Conservation (phyloP, 1,140 invertebrate species). For the Euwallacea fornicatus region DNA sequence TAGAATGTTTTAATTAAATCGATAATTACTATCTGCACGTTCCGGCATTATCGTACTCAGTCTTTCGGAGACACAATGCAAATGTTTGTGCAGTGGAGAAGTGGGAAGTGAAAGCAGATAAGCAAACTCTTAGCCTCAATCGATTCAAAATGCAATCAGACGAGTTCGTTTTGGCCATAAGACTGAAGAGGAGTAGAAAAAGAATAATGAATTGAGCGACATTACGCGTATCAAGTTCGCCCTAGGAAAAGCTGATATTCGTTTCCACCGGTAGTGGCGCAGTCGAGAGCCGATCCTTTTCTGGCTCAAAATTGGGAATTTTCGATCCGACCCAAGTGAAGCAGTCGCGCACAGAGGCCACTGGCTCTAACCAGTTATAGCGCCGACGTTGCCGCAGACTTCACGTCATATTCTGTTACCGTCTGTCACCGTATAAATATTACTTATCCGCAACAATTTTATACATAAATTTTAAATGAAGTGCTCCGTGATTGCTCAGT, state of each 20-base stretch:
- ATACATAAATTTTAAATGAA: slow-evolving; percentile 27
- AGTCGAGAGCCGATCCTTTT: slow-evolving; percentile 29
- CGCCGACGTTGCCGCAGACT: slow-evolving; percentile 29
- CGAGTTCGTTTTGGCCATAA: no score
- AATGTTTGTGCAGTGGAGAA: no score
- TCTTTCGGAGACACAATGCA: no score
- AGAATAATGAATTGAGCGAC: background rate
- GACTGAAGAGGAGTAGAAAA: no score
- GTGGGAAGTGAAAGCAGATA: no score
- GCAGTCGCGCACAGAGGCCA: slow-evolving; percentile 33
- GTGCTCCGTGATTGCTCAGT: slow-evolving; percentile 26
- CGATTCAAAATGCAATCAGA: no score
- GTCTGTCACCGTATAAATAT: slow-evolving; percentile 18
- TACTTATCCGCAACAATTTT: slow-evolving; percentile 26
- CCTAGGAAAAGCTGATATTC: slow-evolving; percentile 2
- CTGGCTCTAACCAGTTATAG: slow-evolving; percentile 33
- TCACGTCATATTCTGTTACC: slow-evolving; percentile 18
- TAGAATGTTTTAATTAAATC: no score
- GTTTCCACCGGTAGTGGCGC: slow-evolving; percentile 17
- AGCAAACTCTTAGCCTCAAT: no score
- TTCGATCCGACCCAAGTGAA: slow-evolving; percentile 32
- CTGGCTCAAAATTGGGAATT: slow-evolving; percentile 33
- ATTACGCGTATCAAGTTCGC: slow-evolving; percentile 11
- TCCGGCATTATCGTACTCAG: no score
- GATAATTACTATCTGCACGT: no score